Evolutionary conservation across 1,140 invertebrate species (phyloP), one percentile per base, ranked within the genome.

Genomic region (Limonius californicus): DNA sequence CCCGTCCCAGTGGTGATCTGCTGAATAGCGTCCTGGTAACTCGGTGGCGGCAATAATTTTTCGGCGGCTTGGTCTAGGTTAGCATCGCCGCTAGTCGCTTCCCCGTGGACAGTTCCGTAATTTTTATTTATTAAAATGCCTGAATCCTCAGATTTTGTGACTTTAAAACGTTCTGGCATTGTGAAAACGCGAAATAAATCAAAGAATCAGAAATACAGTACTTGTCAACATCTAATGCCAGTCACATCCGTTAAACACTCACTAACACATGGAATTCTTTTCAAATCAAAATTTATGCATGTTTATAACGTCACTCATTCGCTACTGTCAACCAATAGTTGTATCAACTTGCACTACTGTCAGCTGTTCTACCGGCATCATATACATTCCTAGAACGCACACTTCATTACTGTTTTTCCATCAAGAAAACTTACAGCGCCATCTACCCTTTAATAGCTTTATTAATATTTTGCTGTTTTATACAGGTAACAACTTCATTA

Each of bases 151-250:
- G 65, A 66, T 63, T 66, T 66, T 42, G 65, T 59, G 57, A 66
- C 61, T 57, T 63, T 63, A 50, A 66, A 66, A 27, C 65, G 57
- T 59, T 66, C 65, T 15, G 57, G 57, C 65, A 66, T 66, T 23
- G 58, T 42, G 43, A 30, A 54, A 58, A 58, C 55, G 35, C 58
- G 23, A 60, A 55, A 56, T 39, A 39, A 27, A 27, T 27, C n/a
- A 32, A 60, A 57, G 56, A 35, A 58, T 54, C 50, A 1, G 27
- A 56, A 58, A 65, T 57, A 59, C 61, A 55, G 57, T 65, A 57
- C 61, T 59, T 62, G 56, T 62, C 61, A 21, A 53, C 12, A 54
- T 30, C 18, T 18, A 35, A 27, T 9, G 19, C 11, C 27, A 42
- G 3, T 35, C 12, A 18, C 18, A 23, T 35, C 27, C 4, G 20